These are phyloP conservation scores for Cephalopachus bancanus DNA, from an alignment of 2,797 vertebrate genomes.

Conservation along the genomic window DNA sequence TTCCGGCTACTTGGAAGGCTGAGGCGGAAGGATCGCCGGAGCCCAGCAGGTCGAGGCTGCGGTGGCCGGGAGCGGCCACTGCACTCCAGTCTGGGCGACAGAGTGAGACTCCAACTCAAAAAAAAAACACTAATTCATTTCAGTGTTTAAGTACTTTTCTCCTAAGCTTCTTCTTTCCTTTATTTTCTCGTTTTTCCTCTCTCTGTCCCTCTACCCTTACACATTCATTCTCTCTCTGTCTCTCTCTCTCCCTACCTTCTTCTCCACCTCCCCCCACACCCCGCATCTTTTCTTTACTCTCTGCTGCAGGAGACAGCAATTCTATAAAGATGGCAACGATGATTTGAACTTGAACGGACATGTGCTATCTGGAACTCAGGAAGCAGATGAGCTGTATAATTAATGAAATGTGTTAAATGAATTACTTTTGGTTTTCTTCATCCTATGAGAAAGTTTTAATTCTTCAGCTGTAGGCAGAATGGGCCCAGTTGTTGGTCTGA, in stretches of 20 bases:
- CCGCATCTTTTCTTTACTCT: background rate
- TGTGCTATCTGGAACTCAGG: background rate
- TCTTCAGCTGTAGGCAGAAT: background rate
- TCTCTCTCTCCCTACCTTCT: background rate
- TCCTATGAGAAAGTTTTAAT: conserved; percentile 26
- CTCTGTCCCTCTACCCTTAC: background rate
- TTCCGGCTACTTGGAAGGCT: no score
- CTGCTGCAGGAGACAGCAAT: background rate
- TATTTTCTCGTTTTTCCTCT: background rate
- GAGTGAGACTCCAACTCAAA: no score
- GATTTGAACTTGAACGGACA: conserved; percentile 31
- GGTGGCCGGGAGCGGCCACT: no score
- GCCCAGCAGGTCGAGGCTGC: no score
- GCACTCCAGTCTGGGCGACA: no score
- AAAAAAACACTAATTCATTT: conserved; percentile 11
- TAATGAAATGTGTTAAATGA: conserved; percentile 40
- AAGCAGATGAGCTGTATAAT: background rate
- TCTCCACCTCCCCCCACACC: background rate
- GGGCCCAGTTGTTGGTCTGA: background rate
- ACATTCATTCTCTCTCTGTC: background rate
- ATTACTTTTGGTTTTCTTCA: conserved; percentile 29
- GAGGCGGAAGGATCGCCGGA: no score
- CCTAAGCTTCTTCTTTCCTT: background rate
- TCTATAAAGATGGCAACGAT: background rate
- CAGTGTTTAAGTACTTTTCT: background rate